phyloP scores from a whole-genome alignment of 2,113 vertebrate species.

The Trachemys scripta region DNA sequence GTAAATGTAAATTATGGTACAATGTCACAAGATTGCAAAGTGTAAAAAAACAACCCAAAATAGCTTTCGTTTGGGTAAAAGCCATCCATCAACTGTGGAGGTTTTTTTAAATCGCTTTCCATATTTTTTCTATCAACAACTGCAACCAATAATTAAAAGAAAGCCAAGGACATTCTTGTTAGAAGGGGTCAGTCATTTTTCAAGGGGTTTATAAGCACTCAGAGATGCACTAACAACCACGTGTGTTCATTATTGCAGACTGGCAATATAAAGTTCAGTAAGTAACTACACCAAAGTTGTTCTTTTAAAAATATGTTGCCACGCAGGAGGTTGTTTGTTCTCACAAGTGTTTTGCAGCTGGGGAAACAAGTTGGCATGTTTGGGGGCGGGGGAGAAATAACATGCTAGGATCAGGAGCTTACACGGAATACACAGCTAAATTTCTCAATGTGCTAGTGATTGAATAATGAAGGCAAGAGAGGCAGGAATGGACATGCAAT shows the following conservation, averaged over 20 bases:
- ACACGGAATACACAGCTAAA: rapidly evolving
- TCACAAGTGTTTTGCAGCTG: slow-evolving; percentile 66
- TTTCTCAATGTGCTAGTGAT: neutral
- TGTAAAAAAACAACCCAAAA: neutral
- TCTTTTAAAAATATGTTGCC: slow-evolving; percentile 65
- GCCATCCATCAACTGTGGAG: rapidly evolving
- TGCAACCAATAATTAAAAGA: neutral
- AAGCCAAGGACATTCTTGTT: slow-evolving; percentile 25
- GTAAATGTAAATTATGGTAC: slow-evolving; percentile 1
- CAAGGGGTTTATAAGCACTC: neutral
- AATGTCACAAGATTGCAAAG: neutral
- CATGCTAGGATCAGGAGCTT: neutral
- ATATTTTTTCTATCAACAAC: rapidly evolving
- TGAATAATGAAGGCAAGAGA: neutral
- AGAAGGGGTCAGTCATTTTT: neutral
- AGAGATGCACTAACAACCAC: neutral
- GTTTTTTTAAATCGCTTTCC: neutral
- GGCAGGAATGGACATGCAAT: neutral
- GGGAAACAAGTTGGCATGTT: slow-evolving; percentile 50
- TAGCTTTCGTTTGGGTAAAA: neutral
- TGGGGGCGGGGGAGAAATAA: neutral
- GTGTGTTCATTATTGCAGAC: neutral
- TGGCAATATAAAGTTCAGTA: slow-evolving; percentile 33
- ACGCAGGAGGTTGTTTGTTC: slow-evolving; percentile 58
- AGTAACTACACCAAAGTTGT: slow-evolving; percentile 54